These are phyloP conservation scores for Pemphigus obesinymphae DNA, from an alignment of 1,140 invertebrate genomes.

Conservation along the genomic window DNA sequence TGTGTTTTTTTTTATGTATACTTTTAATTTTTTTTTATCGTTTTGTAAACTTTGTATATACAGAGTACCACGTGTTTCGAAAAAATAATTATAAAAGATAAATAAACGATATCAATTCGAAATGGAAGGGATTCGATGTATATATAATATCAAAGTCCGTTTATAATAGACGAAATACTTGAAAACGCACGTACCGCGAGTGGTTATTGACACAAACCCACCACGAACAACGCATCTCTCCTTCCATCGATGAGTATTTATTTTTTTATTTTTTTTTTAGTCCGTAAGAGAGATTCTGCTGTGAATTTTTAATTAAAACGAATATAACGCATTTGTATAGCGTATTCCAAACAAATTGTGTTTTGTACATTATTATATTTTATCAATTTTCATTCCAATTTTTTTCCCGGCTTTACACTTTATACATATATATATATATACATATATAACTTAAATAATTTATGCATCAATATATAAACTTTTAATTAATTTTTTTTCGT, in stretches of 20 bases:
- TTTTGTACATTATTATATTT: not conserved
- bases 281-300: not conserved
- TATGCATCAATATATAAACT: not conserved
- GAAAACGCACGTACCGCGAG: not conserved
- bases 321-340: not conserved
- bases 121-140: not conserved
- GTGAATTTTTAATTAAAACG: slow-evolving; percentile 26
- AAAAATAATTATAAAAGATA: not conserved
- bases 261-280: not conserved
- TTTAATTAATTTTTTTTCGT: not conserved
- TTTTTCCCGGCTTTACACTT: not conserved
- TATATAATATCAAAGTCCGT: not conserved
- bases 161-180: not conserved
- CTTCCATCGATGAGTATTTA: not conserved
- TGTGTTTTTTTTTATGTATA: too few relatives aligned
- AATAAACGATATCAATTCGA: not conserved
- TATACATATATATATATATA: too few relatives aligned
- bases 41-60: not conserved
- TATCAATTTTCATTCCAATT: slow-evolving; percentile 6
- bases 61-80: not conserved
- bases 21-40: not conserved
- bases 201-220: not conserved
- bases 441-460: not conserved
- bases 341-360: not conserved
- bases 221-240: not conserved